Conservation (phyloP, 2,797 vertebrate genomes). For the Ctenochaetus hawaiiensis region DNA sequence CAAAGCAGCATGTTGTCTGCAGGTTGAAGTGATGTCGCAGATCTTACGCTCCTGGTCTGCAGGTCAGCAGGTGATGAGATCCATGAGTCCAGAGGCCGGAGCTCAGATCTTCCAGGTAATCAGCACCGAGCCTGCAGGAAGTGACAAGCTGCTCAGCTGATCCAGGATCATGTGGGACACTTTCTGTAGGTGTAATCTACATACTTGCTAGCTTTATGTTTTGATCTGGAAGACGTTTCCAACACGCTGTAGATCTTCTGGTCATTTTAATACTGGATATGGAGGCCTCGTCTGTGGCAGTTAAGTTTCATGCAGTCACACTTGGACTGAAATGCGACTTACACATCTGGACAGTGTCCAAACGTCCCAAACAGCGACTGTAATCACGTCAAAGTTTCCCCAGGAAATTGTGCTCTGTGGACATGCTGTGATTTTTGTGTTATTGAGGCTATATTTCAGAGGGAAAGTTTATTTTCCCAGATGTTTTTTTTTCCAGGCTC, state of each 20-base stretch:
- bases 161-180: constrained; percentile 21
- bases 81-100: constrained; percentile 58
- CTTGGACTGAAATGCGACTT: constrained; percentile 51
- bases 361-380: constrained; percentile 10
- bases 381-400: constrained; percentile 29
- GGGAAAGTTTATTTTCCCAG: constrained; percentile 55
- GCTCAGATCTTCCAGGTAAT: constrained; percentile 47
- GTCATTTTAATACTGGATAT: not conserved
- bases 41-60: constrained; percentile 62
- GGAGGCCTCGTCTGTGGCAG: constrained; percentile 14
- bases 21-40: constrained; percentile 77
- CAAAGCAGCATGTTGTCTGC: constrained; percentile 80
- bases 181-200: constrained; percentile 10
- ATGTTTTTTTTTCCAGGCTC: constrained; percentile 36
- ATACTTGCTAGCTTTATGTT: constrained; percentile 13
- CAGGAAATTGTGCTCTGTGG: constrained; percentile 30
- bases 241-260: not conserved
- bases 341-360: constrained; percentile 56
- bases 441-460: constrained; percentile 21
- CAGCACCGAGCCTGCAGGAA: constrained; percentile 28
- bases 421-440: constrained; percentile 33
- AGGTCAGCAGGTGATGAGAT: constrained; percentile 71
- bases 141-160: constrained; percentile 45
- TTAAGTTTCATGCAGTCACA: constrained; percentile 39
- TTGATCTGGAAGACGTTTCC: not conserved